These are phyloP conservation scores for Phenganax marumi DNA, from an alignment of 92 coral and sea anemone genomes.

Conservation along the genomic window DNA sequence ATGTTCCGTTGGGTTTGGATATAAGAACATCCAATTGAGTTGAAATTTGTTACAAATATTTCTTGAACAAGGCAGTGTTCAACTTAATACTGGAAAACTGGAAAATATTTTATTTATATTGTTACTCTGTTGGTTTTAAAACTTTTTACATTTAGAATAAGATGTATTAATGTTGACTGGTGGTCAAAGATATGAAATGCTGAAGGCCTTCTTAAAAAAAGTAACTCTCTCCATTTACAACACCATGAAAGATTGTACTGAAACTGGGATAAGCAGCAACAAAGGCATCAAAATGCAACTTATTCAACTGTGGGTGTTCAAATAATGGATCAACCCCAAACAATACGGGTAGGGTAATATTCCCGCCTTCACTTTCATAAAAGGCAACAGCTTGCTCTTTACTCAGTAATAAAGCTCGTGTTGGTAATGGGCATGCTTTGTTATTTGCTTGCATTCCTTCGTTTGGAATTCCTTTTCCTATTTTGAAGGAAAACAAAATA, in stretches of 20 bases:
- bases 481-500: constrained; percentile 1
- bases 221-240: constrained; percentile 24
- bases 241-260: constrained; percentile 28
- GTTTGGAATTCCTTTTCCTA: constrained; percentile 1
- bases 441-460: background rate
- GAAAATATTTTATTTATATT: background rate
- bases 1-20: constrained; percentile 13
- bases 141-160: background rate
- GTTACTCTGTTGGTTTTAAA: background rate
- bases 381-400: constrained; percentile 39
- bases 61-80: constrained; percentile 18
- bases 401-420: constrained; percentile 11
- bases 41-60: background rate
- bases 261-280: constrained; percentile 20
- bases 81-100: background rate
- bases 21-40: background rate
- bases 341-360: constrained; percentile 1
- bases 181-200: constrained; percentile 12
- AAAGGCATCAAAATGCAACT: constrained; percentile 25
- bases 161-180: constrained; percentile 11
- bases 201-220: constrained; percentile 25
- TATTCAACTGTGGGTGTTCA: constrained; percentile 18
- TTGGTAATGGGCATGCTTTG: background rate
- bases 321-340: constrained; percentile 36
- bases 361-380: constrained; percentile 32